A percentile compares a stretch with the other conserved stretches of the same genome.
Conservation (phyloP, 2,888 invertebrate species). For the Smittia sp. region DNA sequence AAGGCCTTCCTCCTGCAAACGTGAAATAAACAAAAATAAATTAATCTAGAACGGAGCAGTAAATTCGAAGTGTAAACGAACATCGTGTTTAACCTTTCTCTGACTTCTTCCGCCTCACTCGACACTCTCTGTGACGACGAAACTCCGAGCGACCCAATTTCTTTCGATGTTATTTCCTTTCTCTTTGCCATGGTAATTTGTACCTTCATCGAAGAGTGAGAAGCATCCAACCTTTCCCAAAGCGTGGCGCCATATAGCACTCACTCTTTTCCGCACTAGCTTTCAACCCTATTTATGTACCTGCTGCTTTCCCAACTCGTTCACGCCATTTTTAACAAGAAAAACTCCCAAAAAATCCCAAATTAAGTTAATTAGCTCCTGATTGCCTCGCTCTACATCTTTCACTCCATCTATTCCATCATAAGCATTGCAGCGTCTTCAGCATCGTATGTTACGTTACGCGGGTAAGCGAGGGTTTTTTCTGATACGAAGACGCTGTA, state of each 20-base stretch:
- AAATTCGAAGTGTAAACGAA: neutral
- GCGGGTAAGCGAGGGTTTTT: too few species aligned
- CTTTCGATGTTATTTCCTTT: neutral
- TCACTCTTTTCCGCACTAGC: too few species aligned
- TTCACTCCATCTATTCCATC: neutral
- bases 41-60: neutral
- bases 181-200: neutral
- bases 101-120: neutral
- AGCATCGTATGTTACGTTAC: too few species aligned
- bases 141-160: neutral
- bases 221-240: too few species aligned
- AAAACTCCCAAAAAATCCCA: neutral
- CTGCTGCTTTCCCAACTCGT: too few species aligned
- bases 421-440: neutral
- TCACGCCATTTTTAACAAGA: too few species aligned
- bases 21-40: constrained; percentile 3
- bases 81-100: neutral
- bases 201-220: too few species aligned
- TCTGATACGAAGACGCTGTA: too few species aligned
- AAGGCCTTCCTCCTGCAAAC: neutral
- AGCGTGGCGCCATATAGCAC: too few species aligned
- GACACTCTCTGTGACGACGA: neutral
- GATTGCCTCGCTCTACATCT: neutral
- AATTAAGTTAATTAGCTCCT: constrained; percentile 9
- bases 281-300: too few species aligned